Base-by-base conservation (phyloP, 2,113 vertebrate species). In the Nycticebus coucang region DNA sequence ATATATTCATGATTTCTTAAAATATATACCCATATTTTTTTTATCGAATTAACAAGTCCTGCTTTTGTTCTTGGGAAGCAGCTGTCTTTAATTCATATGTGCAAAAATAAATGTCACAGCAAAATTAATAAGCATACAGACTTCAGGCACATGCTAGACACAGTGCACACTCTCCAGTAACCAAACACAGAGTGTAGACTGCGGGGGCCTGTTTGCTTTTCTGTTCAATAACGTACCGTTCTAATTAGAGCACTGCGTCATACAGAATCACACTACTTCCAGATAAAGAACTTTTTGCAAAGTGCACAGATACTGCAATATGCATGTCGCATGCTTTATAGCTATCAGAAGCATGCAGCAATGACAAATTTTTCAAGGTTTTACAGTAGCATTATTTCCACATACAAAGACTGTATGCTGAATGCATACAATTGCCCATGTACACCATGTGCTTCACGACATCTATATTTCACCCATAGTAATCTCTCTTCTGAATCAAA, bases 211-310 rank as follows among this genome's bases (percentile, higher is more conserved):
- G 87, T 96, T 97, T 96, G 83, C 91, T 93, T 62, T 96, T 82
- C 79, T 88, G 93, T 90, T 87, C 77, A 95, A 97, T 92, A 96
- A 96, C 96, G 80, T 66, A 96, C 86, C 45, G n/a, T 79, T 96
- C 79, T 97, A 97, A 97, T 97, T 97, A 98, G 95, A 97, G 68
- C 45, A 94, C 21, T 96, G 68, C 11, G 95, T 97, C 97, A 96
- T 72, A 50, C 37, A 92, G 64, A 96, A 96, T 92, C 91, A 89
- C 72, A 86, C 15, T 85, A 78, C 28, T 89, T 93, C 19, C 30
- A 96, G 90, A 97, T 78, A 81, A 88, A 95, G 41, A 88, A 96
- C 55, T 96, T 94, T 93, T 35, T 87, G 60, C 66, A 82, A 96
- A 95, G 85, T 83, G 21, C 85, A 85, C 77, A 94, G 87, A 95